A percentile compares a stretch with the other conserved stretches of the same genome.
Conservation (phyloP, 2,888 invertebrate species). For the Sarcophaga rosellei region DNA sequence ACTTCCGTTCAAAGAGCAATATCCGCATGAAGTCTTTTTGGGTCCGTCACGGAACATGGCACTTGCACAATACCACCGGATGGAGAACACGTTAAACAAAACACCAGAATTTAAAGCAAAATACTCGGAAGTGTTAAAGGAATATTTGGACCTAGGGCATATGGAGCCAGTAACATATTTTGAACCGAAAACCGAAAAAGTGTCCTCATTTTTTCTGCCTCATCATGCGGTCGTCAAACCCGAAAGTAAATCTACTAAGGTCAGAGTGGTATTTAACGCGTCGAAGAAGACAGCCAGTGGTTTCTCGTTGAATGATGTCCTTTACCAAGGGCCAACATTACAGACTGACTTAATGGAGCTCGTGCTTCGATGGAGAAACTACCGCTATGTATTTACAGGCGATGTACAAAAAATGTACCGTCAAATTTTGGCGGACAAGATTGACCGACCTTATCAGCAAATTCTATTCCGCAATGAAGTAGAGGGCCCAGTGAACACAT, state of each 20-base stretch:
- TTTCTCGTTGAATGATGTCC: slow-evolving; percentile 41
- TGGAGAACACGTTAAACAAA: no score
- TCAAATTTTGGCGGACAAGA: no score
- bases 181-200: neutral
- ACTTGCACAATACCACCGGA: neutral
- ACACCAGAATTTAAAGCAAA: no score
- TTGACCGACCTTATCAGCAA: neutral
- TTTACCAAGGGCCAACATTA: slow-evolving; percentile 44
- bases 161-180: neutral
- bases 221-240: slow-evolving; percentile 43
- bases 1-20: neutral
- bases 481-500: neutral
- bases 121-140: no score
- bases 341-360: slow-evolving; percentile 57
- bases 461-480: no score
- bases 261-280: slow-evolving; percentile 60
- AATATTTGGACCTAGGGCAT: no score
- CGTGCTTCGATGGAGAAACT: slow-evolving; percentile 35
- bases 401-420: slow-evolving; percentile 28
- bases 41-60: slow-evolving; percentile 1
- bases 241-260: no score
- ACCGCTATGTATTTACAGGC: slow-evolving; percentile 60
- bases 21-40: neutral
- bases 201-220: neutral
- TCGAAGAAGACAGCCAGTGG: slow-evolving; percentile 57